Conservation (phyloP, 2,797 vertebrate species). For the Mus minutoides region DNA sequence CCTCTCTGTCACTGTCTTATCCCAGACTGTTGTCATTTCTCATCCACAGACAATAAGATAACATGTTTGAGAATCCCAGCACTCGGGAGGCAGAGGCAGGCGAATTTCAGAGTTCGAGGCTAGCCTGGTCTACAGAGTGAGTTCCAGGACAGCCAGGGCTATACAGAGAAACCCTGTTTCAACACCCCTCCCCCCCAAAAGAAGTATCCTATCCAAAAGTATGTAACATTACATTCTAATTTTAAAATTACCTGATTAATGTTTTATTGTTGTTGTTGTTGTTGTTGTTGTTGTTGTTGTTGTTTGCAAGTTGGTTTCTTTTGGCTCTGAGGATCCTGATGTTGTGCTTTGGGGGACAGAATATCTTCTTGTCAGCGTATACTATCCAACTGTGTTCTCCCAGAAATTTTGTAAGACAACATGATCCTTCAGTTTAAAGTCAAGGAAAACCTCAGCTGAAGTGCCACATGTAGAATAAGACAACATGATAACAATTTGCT, state of each 20-base stretch:
- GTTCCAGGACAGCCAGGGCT: too few species aligned
- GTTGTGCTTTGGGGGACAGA: background rate
- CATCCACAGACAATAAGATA: background rate
- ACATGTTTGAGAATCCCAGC: too few species aligned
- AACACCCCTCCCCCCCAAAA: too few species aligned
- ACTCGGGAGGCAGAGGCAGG: too few species aligned
- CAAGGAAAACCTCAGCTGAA: conserved; percentile 36
- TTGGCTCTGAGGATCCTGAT: background rate
- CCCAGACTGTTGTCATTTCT: background rate
- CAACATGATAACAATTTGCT: background rate
- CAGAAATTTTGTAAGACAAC: background rate
- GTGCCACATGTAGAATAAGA: background rate
- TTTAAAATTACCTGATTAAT: background rate
- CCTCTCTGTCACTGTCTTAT: background rate
- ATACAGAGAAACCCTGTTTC: too few species aligned
- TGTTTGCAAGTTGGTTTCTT: background rate
- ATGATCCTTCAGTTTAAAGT: conserved; percentile 17
- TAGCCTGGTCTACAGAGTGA: too few species aligned
- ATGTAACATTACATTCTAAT: conserved; percentile 44
- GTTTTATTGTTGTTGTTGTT: background rate
- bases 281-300: too few species aligned
- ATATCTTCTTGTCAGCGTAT: background rate
- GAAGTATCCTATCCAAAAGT: conserved; percentile 29
- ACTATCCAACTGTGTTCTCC: conserved; percentile 18
- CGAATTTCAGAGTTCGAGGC: too few species aligned